Percentiles rank a stretch among this genome's conserved stretches.
These are phyloP conservation scores for Geopemphigus sp. DNA, from an alignment of 1,140 invertebrate genomes.

Conservation along the genomic window DNA sequence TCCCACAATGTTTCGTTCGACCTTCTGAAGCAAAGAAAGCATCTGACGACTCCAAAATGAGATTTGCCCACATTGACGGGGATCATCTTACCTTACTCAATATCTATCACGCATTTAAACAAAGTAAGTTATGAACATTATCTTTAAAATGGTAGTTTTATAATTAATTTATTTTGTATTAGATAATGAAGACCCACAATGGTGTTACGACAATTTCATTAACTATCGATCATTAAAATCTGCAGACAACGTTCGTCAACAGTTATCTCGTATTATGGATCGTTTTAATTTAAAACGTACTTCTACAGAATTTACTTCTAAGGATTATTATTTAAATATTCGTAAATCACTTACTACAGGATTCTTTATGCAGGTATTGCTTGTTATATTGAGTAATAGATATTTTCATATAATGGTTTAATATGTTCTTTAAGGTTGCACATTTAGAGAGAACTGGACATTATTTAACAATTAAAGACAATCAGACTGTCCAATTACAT, in stretches of 20 bases:
- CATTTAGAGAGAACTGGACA: conserved; percentile 94
- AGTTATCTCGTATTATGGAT: conserved; percentile 83
- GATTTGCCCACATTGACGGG: conserved; percentile 99
- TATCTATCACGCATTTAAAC: conserved; percentile 98
- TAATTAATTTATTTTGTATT: neutral
- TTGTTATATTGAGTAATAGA: neutral
- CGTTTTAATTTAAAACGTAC: conserved; percentile 89
- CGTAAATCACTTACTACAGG: conserved; percentile 95
- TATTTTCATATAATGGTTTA: neutral
- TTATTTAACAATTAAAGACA: conserved; percentile 98
- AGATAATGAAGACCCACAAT: conserved; percentile 87
- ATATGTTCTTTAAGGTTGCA: conserved; percentile 68
- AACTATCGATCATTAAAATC: conserved; percentile 97
- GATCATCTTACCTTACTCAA: conserved; percentile 95
- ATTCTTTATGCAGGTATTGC: conserved; percentile 96
- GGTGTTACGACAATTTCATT: conserved; percentile 99
- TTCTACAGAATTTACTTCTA: conserved; percentile 97
- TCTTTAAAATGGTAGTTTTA: neutral
- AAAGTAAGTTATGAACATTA: conserved; percentile 74
- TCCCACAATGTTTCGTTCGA: conserved; percentile 98
- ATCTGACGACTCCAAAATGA: conserved; percentile 98
- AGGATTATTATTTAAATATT: conserved; percentile 99
- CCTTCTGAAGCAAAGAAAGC: conserved; percentile 99
- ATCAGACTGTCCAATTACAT: conserved; percentile 97
- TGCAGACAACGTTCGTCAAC: conserved; percentile 81